Base-by-base conservation (phyloP, 2,797 vertebrate species). In the Anguilla megastoma region DNA sequence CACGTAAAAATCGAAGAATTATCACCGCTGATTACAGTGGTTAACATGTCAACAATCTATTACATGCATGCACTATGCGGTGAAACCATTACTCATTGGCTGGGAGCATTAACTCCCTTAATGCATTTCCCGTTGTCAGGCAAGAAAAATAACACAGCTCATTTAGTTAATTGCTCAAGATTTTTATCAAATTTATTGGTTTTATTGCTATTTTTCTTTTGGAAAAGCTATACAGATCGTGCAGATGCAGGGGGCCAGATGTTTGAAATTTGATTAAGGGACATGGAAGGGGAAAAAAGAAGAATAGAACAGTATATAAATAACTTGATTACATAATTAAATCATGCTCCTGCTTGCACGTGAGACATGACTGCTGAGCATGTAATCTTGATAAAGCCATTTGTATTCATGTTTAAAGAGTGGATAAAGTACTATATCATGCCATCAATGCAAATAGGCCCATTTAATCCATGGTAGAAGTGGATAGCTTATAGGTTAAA, bases 101-200 rank as follows among this genome's bases (percentile, higher is more conserved):
- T 56, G 56, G 86, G 63, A 27, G 5, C 84, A 87, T 84, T 45
- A 89, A 86, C 48, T 66, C 80, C 85, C 90, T 89, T 91, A 92
- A 94, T 91, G 92, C 88, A 91, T 89, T 89, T 87, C 85, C 82
- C 52, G 48, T 41, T 41, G 91, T 91, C 85, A 89, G 76, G 91
- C 14, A 12, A 87, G 92, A 93, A 92, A 92, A 92, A 90, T 89
- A 91, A 91, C 91, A 88, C 60, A 90, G 89, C 89, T 93, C 91
- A 89, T 94, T 92, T 91, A 91, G 90, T 93, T 94, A 92, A 94
- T 94, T 92, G 92, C 90, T 27, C 60, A 80, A 89, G 90, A 93
- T 89, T 89, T 79, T 91, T 85, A 91, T 93, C 91, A 90, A 54
- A 92, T 91, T 85, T 90, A 92, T 93, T 89, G 91, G 91, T 92